These are phyloP conservation scores for Pseudachorutes palmiensis DNA, from an alignment of 1,140 invertebrate genomes.

Conservation along the genomic window DNA sequence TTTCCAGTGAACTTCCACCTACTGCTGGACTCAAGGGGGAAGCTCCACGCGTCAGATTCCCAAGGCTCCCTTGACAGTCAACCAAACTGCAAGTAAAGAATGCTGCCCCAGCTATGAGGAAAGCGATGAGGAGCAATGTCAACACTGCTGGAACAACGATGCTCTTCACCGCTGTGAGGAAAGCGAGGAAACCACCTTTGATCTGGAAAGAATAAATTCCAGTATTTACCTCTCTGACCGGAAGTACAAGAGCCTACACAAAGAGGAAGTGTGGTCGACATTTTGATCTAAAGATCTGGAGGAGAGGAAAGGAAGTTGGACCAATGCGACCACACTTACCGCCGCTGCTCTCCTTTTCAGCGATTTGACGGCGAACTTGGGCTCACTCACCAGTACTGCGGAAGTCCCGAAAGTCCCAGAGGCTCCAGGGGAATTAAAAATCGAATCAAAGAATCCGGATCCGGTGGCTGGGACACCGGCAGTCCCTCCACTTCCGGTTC, in stretches of 20 bases:
- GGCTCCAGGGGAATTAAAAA: too few relatives aligned
- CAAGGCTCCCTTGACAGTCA: conserved; percentile 20
- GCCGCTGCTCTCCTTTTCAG: too few relatives aligned
- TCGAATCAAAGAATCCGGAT: background rate
- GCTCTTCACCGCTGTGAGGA: conserved; percentile 11
- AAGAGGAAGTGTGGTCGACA: too few relatives aligned
- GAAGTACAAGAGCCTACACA: too few relatives aligned
- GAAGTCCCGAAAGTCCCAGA: conserved; percentile 15
- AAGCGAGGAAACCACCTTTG: conserved; percentile 14
- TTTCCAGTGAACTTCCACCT: background rate
- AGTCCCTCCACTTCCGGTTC: background rate
- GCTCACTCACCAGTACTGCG: conserved; percentile 10
- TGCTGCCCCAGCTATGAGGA: conserved; percentile 22
- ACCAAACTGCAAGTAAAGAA: conserved; percentile 24
- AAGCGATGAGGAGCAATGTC: conserved; percentile 11
- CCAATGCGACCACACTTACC: too few relatives aligned
- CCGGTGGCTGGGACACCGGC: background rate
- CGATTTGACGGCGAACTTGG: too few relatives aligned
- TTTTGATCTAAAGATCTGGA: too few relatives aligned
- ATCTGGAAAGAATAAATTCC: too few relatives aligned
- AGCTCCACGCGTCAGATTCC: background rate
- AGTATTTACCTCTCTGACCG: too few relatives aligned
- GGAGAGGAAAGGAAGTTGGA: too few relatives aligned
- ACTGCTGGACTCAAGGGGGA: background rate
- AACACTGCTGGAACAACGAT: conserved; percentile 13